Percentiles rank a stretch among this genome's conserved stretches.
Conservation (phyloP, 2,888 invertebrate species). For the Mechanitis messenoides region DNA sequence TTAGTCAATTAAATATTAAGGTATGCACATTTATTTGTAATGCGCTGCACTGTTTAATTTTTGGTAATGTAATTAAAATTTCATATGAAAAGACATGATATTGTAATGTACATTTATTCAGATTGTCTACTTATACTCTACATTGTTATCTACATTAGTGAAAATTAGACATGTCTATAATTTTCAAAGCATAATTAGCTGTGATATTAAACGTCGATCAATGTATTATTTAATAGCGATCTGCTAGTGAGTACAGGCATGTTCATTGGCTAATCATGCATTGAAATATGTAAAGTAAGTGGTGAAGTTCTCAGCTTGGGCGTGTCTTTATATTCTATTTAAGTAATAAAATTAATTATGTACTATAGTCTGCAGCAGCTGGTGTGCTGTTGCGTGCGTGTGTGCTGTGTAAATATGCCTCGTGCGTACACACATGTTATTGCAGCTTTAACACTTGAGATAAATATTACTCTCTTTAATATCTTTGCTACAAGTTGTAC, state of each 20-base stretch:
- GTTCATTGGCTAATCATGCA: conserved; percentile 78
- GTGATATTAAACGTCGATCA: conserved; percentile 76
- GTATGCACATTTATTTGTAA: conserved; percentile 78
- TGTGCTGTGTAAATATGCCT: conserved; percentile 76
- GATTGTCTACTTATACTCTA: conserved; percentile 77
- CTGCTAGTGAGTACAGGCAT: conserved; percentile 72
- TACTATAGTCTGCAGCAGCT: conserved; percentile 74
- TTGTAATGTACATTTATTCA: conserved; percentile 77
- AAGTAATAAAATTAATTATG: conserved; percentile 72
- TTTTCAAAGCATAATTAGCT: conserved; percentile 78
- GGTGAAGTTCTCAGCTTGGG: conserved; percentile 72
- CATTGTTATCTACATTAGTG: conserved; percentile 77
- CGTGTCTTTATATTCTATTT: conserved; percentile 74
- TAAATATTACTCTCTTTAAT: conserved; percentile 78
- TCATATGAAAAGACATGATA: conserved; percentile 77
- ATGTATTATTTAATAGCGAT: conserved; percentile 75
- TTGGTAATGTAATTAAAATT: conserved; percentile 75
- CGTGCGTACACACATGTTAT: conserved; percentile 74
- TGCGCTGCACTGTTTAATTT: conserved; percentile 77
- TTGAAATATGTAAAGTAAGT: conserved; percentile 74
- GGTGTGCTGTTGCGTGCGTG: conserved; percentile 71
- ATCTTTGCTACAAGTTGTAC: conserved; percentile 83
- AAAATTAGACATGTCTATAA: conserved; percentile 77
- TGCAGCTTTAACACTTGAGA: conserved; percentile 76
- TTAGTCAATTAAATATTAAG: conserved; percentile 78